phyloP scores from a whole-genome alignment of 1,140 invertebrate species.

The Rhysida immarginata region DNA sequence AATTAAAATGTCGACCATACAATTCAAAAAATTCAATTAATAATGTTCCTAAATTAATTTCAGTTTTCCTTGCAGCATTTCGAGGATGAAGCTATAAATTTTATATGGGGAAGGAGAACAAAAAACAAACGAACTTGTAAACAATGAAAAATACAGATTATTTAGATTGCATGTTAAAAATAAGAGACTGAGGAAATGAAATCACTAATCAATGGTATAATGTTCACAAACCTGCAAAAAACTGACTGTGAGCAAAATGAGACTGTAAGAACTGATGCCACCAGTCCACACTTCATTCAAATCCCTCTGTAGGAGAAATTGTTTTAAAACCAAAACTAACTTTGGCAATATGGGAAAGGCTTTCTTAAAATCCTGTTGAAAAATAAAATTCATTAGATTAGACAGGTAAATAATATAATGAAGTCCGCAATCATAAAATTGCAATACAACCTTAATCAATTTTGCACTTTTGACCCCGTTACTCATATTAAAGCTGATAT shows the following conservation, averaged over 20 bases:
- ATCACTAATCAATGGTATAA: no score
- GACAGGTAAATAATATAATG: neutral
- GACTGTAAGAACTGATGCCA: slow-evolving; percentile 94
- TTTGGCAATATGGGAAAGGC: slow-evolving; percentile 73
- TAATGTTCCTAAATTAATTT: slow-evolving; percentile 76
- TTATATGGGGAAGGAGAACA: no score
- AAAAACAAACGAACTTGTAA: slow-evolving; percentile 13
- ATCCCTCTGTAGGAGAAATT: slow-evolving; percentile 90
- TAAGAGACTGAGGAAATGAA: no score
- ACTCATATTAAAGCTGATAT: slow-evolving; percentile 97
- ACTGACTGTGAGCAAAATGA: slow-evolving; percentile 96
- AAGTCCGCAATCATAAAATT: neutral
- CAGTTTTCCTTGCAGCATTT: slow-evolving; percentile 40
- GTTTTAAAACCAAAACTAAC: slow-evolving; percentile 91
- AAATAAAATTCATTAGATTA: slow-evolving; percentile 9
- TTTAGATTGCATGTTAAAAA: no score
- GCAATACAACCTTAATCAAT: slow-evolving; percentile 60
- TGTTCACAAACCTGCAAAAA: slow-evolving; percentile 72
- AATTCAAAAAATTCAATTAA: slow-evolving; percentile 96
- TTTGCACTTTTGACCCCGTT: slow-evolving; percentile 89
- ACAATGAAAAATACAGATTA: no score
- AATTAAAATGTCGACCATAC: slow-evolving; percentile 93
- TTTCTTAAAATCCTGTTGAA: slow-evolving; percentile 30
- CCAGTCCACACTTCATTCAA: slow-evolving; percentile 98
- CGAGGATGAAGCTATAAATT: slow-evolving; percentile 52